Base-by-base conservation (phyloP, 1,140 invertebrate genomes). In the Rhizoglyphus robini region DNA sequence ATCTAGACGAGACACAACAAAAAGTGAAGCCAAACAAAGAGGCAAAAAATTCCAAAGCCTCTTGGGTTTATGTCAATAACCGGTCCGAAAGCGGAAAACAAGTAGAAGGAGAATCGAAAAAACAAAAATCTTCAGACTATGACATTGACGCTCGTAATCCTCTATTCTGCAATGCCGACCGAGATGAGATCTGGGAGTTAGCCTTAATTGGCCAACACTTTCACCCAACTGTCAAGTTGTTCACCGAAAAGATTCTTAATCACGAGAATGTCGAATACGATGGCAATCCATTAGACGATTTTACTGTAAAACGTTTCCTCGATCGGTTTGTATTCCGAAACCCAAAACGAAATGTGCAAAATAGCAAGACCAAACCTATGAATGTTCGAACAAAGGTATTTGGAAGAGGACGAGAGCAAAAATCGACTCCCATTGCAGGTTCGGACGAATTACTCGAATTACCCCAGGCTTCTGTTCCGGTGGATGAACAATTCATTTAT, bases 311-410 rank as follows among this genome's bases (percentile, higher is more conserved):
- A 29, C 79, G 88, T 66, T 98, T 97, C 73, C 77, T 97, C 13
- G 93, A 98, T 73, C 80, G 92, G 64, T 97, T 96, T 76, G 89
- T 91, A 1, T 97, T 91, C 72, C 90, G 94, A 75, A 98, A 98
- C 80, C 91, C 94, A 0, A 97, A 97, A 75, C 32, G n/a, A 11
- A 60, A n/a, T 23, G 58, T 29, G 1, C 85, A 71, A 72, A 23
- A 85, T 83, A 74, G 74, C 72, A 68, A 75, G 71, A 69, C 69
- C 60, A 65, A 68, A 25, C 60, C 68, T 11, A 11, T 20, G 11
- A 32, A 67, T 23, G 25, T 47, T 31, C 1, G 18, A 13, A 27
- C 20, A 1, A 30, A 36, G 4, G 59, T 72, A 49, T 72, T 73
- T 61, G 58, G 8, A 38, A 70, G 5, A 73, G 74, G 62, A 59